Base-by-base conservation (phyloP, 2,113 vertebrate genomes). In the Benitochromis conjunctus region DNA sequence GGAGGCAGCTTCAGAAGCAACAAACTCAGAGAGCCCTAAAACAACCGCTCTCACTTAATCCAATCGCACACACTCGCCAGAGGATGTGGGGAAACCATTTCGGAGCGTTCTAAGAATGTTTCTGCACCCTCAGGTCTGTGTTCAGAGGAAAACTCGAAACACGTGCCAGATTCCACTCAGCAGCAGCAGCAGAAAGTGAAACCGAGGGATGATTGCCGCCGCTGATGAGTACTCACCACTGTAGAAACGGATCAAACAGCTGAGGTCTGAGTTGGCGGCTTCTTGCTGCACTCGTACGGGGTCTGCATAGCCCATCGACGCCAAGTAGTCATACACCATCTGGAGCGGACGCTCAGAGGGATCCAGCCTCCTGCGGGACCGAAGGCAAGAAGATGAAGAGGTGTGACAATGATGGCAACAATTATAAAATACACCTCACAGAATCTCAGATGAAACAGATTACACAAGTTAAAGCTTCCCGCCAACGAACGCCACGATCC, bases 201-300 rank as follows among this genome's bases (percentile, higher is more conserved):
- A 83, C 85, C 6, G 53, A 5, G 46, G 48, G 43, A 83, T 76
- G 55, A 83, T n/a, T 34, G 74, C 34, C 21, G 9, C 53, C 2
- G 5, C 26, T 43, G 5, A 24, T 60, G 55, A 58, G 64, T 79
- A 96, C 97, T 98, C 97, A 99, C 98, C 98, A 64, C 96, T 97
- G 94, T 97, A 98, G 95, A 98, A 99, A 79, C 98, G 97, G 80
- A 99, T 97, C 97, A 99, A 97, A 92, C 98, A 99, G 97, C 98
- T 97, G 81, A 99, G 98, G 94, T 99, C 98, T 21, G 97, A 97
- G 92, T 98, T 97, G 81, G 98, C 96, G 3, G 98, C 98, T 93
- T 99, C 98, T 46, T 97, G 97, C 92, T 99, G 98, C 85, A 98
- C 95, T 74, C 98, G 96, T n/a, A 95, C 87, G 31, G 97, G 96